phyloP scores from a whole-genome alignment of 2,888 invertebrate genomes.

The Heliconius cydno region DNA sequence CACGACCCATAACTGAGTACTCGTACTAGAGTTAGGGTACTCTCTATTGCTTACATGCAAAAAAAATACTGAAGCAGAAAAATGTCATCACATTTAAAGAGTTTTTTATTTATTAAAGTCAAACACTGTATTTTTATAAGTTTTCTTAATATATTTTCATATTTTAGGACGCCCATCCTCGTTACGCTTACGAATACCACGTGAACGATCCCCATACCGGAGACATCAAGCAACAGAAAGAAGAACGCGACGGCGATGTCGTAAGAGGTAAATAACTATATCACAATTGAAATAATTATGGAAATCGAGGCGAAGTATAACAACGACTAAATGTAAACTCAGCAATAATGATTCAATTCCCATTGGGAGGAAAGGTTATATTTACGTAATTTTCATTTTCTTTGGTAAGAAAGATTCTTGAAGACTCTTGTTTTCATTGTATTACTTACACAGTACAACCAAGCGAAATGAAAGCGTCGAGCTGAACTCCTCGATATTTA shows the following conservation, averaged over 20 bases:
- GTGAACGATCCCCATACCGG: constrained; percentile 90
- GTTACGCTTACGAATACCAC: constrained; percentile 88
- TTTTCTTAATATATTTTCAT: constrained; percentile 8
- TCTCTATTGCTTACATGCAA: too few relatives aligned
- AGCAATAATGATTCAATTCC: neutral
- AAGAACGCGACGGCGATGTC: constrained; percentile 88
- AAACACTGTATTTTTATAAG: too few relatives aligned
- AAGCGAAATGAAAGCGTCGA: neutral
- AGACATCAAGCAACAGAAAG: constrained; percentile 89
- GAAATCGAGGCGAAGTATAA: too few relatives aligned
- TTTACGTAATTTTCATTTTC: neutral
- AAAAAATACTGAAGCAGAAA: too few relatives aligned
- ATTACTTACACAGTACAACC: too few relatives aligned
- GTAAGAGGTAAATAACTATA: constrained; percentile 82
- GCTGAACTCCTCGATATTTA: too few relatives aligned
- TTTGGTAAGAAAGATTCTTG: neutral
- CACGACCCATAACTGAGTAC: too few relatives aligned
- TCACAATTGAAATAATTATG: neutral
- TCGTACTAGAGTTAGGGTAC: too few relatives aligned
- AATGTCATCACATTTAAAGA: too few relatives aligned
- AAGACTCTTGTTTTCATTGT: neutral
- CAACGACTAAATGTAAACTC: too few relatives aligned
- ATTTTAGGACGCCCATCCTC: constrained; percentile 85
- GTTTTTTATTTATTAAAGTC: too few relatives aligned
- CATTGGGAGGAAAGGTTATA: neutral